phyloP scores from a whole-genome alignment of 1,140 invertebrate genomes.

The Oryctes rhinoceros region DNA sequence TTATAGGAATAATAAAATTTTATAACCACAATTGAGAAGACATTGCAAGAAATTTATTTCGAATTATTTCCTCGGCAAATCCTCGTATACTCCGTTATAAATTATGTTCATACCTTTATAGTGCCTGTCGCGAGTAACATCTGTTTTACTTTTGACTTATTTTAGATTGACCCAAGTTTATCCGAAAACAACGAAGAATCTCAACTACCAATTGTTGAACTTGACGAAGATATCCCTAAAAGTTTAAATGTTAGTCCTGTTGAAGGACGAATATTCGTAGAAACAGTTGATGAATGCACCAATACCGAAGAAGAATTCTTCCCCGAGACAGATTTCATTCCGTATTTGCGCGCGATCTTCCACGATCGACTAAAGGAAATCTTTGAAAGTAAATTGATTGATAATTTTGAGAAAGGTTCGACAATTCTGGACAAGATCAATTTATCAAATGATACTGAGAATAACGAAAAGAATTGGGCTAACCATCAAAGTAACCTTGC shows the following conservation, averaged over 20 bases:
- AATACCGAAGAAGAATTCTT: conserved; percentile 32
- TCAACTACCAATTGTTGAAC: too few relatives aligned
- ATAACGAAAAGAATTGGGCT: not conserved
- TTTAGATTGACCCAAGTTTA: not conserved
- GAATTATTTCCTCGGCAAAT: too few relatives aligned
- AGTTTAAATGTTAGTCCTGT: too few relatives aligned
- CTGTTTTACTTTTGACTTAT: not conserved
- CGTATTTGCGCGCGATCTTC: not conserved
- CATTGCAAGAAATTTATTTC: too few relatives aligned
- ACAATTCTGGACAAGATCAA: not conserved
- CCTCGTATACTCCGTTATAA: too few relatives aligned
- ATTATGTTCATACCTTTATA: too few relatives aligned
- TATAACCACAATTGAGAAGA: too few relatives aligned
- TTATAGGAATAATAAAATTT: too few relatives aligned
- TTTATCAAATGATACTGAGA: not conserved
- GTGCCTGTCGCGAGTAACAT: too few relatives aligned
- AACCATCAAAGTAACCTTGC: not conserved
- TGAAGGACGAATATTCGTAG: not conserved
- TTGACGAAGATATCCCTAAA: not conserved
- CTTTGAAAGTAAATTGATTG: not conserved
- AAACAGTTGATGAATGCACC: conserved; percentile 33
- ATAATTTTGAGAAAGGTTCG: not conserved
- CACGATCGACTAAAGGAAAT: not conserved
- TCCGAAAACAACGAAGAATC: not conserved
- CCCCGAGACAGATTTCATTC: not conserved